Evolutionary conservation across 2,888 invertebrate species (phyloP).

Genomic region (Trichacis sp.): DNA sequence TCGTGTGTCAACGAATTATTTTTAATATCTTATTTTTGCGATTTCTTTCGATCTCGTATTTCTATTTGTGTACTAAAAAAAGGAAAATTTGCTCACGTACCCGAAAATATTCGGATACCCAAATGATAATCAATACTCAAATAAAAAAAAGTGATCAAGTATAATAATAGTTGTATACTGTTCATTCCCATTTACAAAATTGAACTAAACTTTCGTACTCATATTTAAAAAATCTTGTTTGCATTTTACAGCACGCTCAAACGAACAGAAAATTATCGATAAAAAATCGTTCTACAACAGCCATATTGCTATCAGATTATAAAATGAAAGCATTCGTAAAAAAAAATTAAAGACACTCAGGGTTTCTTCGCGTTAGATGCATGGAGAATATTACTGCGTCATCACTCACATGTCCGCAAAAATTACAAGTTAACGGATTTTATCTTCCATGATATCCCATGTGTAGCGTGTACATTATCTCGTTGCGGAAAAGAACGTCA

Average conservation of each 20-base stretch:
- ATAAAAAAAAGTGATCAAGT: too few relatives aligned
- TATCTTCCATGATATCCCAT: conserved; percentile 96
- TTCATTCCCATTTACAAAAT: too few relatives aligned
- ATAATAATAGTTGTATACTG: too few relatives aligned
- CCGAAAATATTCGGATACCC: too few relatives aligned
- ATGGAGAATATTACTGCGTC: conserved; percentile 91
- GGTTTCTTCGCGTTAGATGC: conserved; percentile 77
- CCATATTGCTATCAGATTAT: too few relatives aligned
- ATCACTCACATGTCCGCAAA: conserved; percentile 87
- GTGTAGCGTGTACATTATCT: conserved; percentile 93
- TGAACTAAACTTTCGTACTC: too few relatives aligned
- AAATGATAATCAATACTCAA: too few relatives aligned
- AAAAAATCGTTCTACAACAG: too few relatives aligned
- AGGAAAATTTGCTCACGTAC: too few relatives aligned
- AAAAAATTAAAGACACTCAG: conserved; percentile 4
- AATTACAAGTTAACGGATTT: conserved; percentile 95
- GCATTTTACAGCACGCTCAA: background rate
- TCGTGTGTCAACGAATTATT: background rate
- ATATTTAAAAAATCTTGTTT: too few relatives aligned
- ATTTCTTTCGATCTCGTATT: too few relatives aligned
- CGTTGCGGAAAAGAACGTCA: conserved; percentile 88
- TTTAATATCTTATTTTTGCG: too few relatives aligned
- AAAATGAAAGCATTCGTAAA: background rate
- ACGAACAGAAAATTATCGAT: background rate
- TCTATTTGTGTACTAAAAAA: background rate